phyloP scores from a whole-genome alignment of 92 coral and sea anemone species.

The Porites cylindrica region DNA sequence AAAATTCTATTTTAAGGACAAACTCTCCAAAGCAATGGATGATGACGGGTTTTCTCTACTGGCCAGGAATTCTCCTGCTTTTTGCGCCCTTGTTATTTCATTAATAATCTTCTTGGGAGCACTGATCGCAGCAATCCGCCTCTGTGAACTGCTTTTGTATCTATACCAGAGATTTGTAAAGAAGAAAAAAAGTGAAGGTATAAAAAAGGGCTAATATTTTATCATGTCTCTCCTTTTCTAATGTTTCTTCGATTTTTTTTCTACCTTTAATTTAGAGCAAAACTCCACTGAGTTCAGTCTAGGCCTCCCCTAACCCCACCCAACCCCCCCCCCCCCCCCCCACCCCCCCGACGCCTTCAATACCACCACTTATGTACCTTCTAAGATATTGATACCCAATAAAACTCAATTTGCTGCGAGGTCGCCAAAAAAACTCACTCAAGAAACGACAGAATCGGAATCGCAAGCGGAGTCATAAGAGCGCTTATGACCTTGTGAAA shows the following conservation, averaged over 20 bases:
- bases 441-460: no score
- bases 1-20: neutral
- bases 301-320: no score
- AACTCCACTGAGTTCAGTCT: no score
- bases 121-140: slow-evolving; percentile 7
- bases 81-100: slow-evolving; percentile 4
- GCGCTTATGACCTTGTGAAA: no score
- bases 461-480: no score
- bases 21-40: neutral
- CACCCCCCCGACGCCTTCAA: no score
- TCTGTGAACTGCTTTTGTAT: neutral
- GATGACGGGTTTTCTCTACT: neutral
- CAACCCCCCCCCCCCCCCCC: no score
- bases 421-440: no score
- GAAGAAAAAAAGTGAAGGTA: neutral
- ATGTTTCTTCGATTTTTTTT: neutral
- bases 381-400: no score
- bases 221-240: neutral
- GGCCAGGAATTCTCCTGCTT: neutral
- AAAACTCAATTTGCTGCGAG: no score
- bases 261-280: no score
- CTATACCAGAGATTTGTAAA: slow-evolving; percentile 1
- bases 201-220: neutral
- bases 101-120: slow-evolving; percentile 10
- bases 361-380: no score